Evolutionary conservation across 2,113 vertebrate genomes (phyloP), one percentile per base, ranked within the genome.

Genomic region (Centropristis striata): DNA sequence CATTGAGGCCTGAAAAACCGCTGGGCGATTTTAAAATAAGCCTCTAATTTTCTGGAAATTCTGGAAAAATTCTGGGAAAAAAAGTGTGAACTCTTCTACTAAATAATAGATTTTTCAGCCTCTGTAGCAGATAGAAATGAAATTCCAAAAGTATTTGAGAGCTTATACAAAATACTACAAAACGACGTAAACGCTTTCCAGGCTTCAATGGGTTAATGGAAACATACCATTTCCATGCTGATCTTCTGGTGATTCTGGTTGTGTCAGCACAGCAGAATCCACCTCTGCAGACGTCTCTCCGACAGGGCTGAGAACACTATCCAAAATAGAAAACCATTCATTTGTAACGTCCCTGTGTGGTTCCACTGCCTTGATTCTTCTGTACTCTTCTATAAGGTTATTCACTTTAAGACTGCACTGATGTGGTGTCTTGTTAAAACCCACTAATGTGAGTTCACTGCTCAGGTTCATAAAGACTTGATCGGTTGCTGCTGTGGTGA

Each of bases 271-370:
- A 27, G 27, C 44, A 32, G 63, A 65, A 74, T 66, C 50, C 23
- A 47, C 5, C 6, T 49, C 65, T 42, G 47, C 59, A 23, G 14
- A 71, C 1, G 20, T 32, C 4, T 46, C 70, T 39, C 39, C 58
- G 20, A n/a, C 58, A 16, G 70, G 25, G 1, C 42, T 10, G 4
- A 82, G 42, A 46, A 86, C 75, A 13, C 59, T 14, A 3, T 86
- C 84, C 49, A 86, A 68, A 51, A 82, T 78, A 37, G 54, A 16
- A 67, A 86, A 86, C 84, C 84, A 75, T 54, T 75, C n/a, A 0
- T 80, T 20, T 50, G 41, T 41, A 23, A 44, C n/a, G 1, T 39
- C 73, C 42, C 14, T 2, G 8, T 46, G 1, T 20, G 25, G 60
- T 2, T 74, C 47, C 7, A 0, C 0, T n/a, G 66, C 32, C 20